Percentiles rank a stretch among this genome's conserved stretches.
phyloP scores from a whole-genome alignment of 2,888 invertebrate genomes.

The Acronicta leporina region DNA sequence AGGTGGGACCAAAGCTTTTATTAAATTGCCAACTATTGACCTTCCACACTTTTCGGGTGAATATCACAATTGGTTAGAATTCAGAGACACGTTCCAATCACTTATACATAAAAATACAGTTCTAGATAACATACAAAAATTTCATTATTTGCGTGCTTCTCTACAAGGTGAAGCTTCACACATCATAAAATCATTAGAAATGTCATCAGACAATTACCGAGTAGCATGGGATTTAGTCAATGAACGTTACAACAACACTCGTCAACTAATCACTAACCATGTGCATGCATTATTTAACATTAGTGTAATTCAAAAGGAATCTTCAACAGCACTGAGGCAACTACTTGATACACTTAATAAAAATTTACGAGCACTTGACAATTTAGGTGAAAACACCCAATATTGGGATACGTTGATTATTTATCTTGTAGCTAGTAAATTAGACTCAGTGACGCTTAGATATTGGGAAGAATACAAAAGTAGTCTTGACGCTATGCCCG shows the following conservation, averaged over 20 bases:
- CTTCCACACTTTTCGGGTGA: constrained; percentile 6
- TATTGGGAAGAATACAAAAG: neutral
- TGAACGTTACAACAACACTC: neutral
- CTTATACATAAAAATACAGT: neutral
- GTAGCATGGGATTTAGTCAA: neutral
- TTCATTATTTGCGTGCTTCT: constrained; percentile 9
- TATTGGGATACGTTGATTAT: neutral
- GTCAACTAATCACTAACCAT: neutral
- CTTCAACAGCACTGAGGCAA: neutral
- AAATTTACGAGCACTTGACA: neutral
- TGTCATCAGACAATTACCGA: constrained; percentile 4
- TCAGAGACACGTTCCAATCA: neutral
- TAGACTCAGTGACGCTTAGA: neutral
- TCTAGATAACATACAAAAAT: neutral
- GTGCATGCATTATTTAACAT: neutral
- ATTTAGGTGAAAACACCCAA: neutral
- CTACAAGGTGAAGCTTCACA: constrained; percentile 5
- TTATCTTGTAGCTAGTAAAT: neutral
- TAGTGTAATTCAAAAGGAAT: neutral
- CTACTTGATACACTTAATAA: neutral
- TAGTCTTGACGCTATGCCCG: neutral
- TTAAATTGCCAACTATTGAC: constrained; percentile 6
- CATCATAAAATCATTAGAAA: constrained; percentile 4
- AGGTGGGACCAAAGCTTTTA: neutral
- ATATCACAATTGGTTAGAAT: neutral